These are phyloP conservation scores for Microcebus tavaratra DNA, from an alignment of 2,113 vertebrate genomes.

Conservation along the genomic window DNA sequence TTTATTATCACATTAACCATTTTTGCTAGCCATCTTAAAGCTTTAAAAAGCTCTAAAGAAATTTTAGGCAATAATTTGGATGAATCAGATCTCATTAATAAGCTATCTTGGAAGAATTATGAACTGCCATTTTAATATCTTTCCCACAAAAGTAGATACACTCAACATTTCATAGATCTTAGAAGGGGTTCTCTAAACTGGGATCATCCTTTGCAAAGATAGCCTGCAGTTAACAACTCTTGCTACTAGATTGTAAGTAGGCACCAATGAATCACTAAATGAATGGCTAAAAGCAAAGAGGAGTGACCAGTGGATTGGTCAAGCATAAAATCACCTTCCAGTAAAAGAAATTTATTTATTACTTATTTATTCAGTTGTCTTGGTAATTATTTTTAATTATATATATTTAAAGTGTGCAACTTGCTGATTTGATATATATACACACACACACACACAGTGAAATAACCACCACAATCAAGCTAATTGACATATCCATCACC, in stretches of 20 bases:
- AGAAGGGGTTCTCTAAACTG: neutral
- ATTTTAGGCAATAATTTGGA: neutral
- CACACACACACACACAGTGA: neutral
- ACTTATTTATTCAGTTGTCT: neutral
- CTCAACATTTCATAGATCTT: neutral
- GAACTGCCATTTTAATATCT: conserved; percentile 4
- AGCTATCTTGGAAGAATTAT: neutral
- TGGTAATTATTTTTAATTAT: neutral
- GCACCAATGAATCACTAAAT: conserved; percentile 10
- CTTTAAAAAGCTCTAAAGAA: neutral
- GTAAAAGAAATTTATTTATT: neutral
- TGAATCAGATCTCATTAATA: neutral
- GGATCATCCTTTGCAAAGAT: neutral
- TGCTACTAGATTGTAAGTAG: conserved; percentile 41
- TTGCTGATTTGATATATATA: neutral
- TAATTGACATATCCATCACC: neutral
- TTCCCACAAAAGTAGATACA: neutral
- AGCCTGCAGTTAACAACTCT: conserved; percentile 8
- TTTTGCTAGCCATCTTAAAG: conserved; percentile 29
- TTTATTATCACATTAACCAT: neutral
- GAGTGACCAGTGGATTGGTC: neutral
- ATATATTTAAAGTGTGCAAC: neutral
- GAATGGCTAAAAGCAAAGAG: conserved; percentile 26
- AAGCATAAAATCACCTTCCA: conserved; percentile 25
- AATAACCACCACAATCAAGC: neutral